Percentiles rank a stretch among this genome's conserved stretches.
Evolutionary conservation across 2,888 invertebrate genomes (phyloP).

Genomic region (Macrophya alboannulata): DNA sequence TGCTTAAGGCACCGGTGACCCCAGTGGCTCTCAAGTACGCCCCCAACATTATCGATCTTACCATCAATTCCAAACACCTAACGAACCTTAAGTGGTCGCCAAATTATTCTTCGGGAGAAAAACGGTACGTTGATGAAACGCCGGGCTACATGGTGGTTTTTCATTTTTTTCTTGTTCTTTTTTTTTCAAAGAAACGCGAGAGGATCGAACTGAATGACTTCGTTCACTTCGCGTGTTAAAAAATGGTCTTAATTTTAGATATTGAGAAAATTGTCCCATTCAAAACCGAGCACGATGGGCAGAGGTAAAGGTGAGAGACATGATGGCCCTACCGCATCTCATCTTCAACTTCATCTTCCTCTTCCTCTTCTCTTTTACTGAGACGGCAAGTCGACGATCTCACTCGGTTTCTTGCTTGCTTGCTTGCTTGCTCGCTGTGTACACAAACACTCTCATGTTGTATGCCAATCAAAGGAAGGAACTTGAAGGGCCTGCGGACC

Average conservation of each 20-base stretch:
- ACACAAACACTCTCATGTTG: conserved; percentile 76
- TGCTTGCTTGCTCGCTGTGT: conserved; percentile 63
- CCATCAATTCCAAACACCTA: conserved; percentile 21
- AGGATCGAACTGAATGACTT: background rate
- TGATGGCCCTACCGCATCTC: background rate
- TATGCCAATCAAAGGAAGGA: conserved; percentile 75
- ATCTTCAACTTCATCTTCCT: conserved; percentile 11
- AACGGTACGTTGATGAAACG: background rate
- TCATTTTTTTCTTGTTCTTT: background rate
- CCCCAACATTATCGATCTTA: conserved; percentile 55
- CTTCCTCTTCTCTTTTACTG: conserved; percentile 19
- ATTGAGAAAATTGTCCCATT: background rate
- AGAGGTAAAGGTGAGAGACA: background rate
- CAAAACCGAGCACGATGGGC: background rate
- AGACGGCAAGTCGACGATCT: conserved; percentile 30
- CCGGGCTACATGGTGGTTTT: background rate
- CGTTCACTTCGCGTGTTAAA: background rate
- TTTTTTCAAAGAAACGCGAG: background rate
- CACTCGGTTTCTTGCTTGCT: conserved; percentile 7
- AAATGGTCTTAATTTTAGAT: background rate
- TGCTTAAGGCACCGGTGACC: conserved; percentile 36
- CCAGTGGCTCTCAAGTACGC: conserved; percentile 55
- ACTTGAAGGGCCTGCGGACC: conserved; percentile 65
- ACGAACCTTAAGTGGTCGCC: background rate
- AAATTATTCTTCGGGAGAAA: conserved; percentile 14